Base-by-base conservation (phyloP, 2,888 invertebrate species). In the Copidosoma aretas region DNA sequence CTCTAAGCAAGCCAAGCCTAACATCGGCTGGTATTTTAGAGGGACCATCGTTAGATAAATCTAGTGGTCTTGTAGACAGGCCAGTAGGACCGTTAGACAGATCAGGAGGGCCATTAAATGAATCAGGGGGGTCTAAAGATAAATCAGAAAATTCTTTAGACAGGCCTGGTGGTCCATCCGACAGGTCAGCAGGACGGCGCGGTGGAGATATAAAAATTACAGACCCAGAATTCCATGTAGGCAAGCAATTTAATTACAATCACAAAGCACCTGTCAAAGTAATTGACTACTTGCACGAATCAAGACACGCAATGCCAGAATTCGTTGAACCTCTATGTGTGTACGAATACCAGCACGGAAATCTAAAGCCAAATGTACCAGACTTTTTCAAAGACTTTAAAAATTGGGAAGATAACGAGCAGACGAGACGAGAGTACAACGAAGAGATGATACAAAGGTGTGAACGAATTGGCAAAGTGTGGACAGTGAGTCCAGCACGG, bases 211-310 rank as follows among this genome's bases (percentile, higher is more conserved):
- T 58, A 17, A 53, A 51, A 57, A 19, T 22, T 8, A 14, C 14
- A 56, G 56, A 10, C 46, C 46, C 0, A 74, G 77, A 83, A n/a
- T 84, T 83, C 61, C 77, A 78, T 43, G 78, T 77, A 17, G 78
- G 78, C 17, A 81, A 78, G 65, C 82, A 83, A 64, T 84, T 81
- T 46, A 83, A 84, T 76, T 84, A 84, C 67, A 83, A 84, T 73
- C 84, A 84, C 49, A 79, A 80, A 46, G 58, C 75, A 15, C 80
- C 82, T 3, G 71, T 75, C 0, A 83, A 82, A 61, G 76, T 83
- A 2, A 80, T 83, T 5, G 83, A 84, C 67, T 83, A 84, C 22
- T 77, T 73, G 5, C 83, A 84, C 22, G 39, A 71, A 77, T n/a
- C 77, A 76, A 15, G 62, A 75, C 3, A 10, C 64, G 5, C 68